Evolutionary conservation across 1,140 invertebrate species (phyloP), one percentile per base, ranked within the genome.

Genomic region (Lineus longissimus): DNA sequence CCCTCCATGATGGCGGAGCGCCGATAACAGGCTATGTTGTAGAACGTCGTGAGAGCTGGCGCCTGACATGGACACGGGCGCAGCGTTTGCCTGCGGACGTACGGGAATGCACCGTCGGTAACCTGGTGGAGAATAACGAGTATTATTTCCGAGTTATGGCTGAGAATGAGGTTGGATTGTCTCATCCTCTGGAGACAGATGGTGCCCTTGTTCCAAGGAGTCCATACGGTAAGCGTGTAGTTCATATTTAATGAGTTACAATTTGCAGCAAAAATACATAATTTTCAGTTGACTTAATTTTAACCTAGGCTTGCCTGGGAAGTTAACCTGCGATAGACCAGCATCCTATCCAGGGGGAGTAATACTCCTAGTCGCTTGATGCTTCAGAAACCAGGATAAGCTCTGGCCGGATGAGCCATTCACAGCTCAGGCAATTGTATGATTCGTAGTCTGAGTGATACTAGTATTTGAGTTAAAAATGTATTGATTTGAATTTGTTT

Each of bases 141-240:
- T 81, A 81, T 65, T 54, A 72, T 9, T 70, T 77, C 33, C 63
- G 75, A 36, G 77, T 81, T 7, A 70, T 74, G 62, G 78, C 79
- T 51, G 75, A 78, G 59, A 81, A 81, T 57, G 70, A 70, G 25
- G 71, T 68, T 13, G 80, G 80, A 9, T 31, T 72, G 6, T 76
- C 77, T 19, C 71, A 79, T 58, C 74, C 77, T 0, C 83, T 97
- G 15, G 87, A 88, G 36, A 91, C 91, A 7, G 84, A 86, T 73
- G 87, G 71, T 73, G 87, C 91, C 9, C 90, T 98, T 61, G 92
- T 92, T 0, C 95, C 95, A 27, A 97, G 96, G 79, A 95, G 98
- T 88, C 95, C 95, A 29, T 98, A 89, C 79, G 91, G 88, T 67
- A 91, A 89, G 80, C 92, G 94, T 75, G 94, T 93, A 81, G 95